These are phyloP conservation scores for Ommatoiulus sabulosus DNA, from an alignment of 2,888 invertebrate genomes.

Conservation along the genomic window DNA sequence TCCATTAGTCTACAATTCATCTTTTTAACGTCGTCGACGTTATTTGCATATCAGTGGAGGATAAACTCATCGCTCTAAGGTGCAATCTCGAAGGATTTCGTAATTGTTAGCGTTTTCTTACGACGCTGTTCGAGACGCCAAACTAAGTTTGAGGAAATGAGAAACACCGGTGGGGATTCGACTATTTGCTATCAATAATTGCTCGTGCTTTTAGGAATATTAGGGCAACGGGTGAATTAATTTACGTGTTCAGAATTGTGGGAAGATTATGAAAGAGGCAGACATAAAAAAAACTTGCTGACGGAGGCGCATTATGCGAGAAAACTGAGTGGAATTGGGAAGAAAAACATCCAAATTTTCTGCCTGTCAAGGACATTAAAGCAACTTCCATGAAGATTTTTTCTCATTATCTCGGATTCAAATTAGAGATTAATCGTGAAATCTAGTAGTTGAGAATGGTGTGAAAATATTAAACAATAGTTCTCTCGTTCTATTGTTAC, in stretches of 20 bases:
- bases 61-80: slow-evolving; percentile 52
- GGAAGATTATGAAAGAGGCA: background rate
- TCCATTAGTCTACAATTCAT: slow-evolving; percentile 54
- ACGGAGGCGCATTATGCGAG: background rate
- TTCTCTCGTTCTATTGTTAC: too few relatives aligned
- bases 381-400: background rate
- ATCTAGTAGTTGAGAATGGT: too few relatives aligned
- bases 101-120: slow-evolving; percentile 50
- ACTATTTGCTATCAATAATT: slow-evolving; percentile 52
- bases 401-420: background rate
- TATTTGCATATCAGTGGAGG: slow-evolving; percentile 52
- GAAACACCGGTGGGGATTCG: slow-evolving; percentile 45
- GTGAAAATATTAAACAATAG: too few relatives aligned
- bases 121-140: background rate
- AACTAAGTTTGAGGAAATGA: slow-evolving; percentile 51
- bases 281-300: background rate
- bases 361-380: background rate
- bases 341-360: background rate
- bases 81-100: slow-evolving; percentile 41
- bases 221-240: slow-evolving; percentile 24
- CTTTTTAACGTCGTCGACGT: slow-evolving; percentile 50
- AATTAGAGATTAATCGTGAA: background rate
- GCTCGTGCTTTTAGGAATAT: slow-evolving; percentile 29
- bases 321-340: background rate
- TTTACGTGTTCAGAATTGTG: background rate